phyloP scores from a whole-genome alignment of 2,797 vertebrate genomes.

The Mormyrops attenuatus region DNA sequence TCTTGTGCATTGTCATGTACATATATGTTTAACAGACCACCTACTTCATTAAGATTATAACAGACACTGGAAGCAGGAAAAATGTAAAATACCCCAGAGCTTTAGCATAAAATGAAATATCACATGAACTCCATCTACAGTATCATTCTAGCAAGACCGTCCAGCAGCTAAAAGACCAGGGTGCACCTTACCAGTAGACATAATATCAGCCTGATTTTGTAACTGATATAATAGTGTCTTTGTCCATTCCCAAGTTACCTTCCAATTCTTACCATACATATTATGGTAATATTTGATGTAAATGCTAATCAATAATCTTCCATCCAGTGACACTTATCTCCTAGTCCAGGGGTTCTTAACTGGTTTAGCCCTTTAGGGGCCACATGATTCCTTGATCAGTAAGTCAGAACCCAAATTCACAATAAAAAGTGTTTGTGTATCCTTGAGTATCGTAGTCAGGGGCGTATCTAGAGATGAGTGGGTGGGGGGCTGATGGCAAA shows the following conservation, averaged over 20 bases:
- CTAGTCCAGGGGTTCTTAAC: not conserved
- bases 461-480: not conserved
- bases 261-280: not conserved
- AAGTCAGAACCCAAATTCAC: not conserved
- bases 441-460: not conserved
- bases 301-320: not conserved
- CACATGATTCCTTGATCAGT: not conserved
- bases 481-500: not conserved
- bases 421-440: not conserved
- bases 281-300: not conserved
- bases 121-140: not conserved
- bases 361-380: not conserved
- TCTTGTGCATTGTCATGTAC: not conserved
- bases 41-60: conserved; percentile 1
- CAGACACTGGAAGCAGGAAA: not conserved
- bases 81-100: not conserved
- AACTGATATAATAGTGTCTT: not conserved
- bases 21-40: not conserved
- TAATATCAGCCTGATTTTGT: not conserved
- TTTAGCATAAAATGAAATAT: not conserved
- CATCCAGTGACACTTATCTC: not conserved
- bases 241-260: not conserved
- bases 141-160: not conserved
- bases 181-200: not conserved
- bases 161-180: not conserved